Evolutionary conservation across 2,888 invertebrate genomes (phyloP).

Genomic region (Elaeidobius kamerunicus): DNA sequence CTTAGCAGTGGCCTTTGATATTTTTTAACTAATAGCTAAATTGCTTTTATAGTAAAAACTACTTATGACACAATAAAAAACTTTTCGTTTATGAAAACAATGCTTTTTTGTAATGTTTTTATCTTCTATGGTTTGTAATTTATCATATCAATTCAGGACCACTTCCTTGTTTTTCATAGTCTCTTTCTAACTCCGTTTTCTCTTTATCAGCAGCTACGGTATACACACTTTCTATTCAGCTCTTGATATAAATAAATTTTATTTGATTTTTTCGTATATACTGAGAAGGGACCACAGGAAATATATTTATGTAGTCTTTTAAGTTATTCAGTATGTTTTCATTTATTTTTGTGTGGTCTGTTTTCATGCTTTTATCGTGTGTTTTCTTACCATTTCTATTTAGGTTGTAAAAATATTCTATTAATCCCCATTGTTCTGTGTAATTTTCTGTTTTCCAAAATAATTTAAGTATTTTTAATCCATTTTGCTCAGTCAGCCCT

Average conservation of each 20-base stretch:
- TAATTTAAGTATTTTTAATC: too few relatives aligned
- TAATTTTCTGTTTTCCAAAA: too few relatives aligned
- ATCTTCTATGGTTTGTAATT: too few relatives aligned
- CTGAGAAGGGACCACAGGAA: background rate
- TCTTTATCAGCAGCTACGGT: background rate
- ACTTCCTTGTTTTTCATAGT: background rate
- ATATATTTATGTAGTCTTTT: background rate
- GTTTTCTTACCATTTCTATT: too few relatives aligned
- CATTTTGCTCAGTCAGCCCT: too few relatives aligned
- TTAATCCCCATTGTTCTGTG: too few relatives aligned
- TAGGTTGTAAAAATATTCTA: too few relatives aligned
- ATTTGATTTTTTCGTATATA: background rate
- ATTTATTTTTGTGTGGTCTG: background rate
- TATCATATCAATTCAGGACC: background rate
- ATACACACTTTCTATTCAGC: background rate
- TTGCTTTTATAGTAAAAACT: too few relatives aligned
- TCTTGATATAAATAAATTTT: background rate
- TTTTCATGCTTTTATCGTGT: background rate
- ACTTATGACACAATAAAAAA: too few relatives aligned
- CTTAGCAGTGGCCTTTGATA: too few relatives aligned
- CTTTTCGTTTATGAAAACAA: background rate
- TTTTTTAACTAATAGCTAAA: too few relatives aligned
- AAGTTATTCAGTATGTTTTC: background rate
- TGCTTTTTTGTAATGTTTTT: background rate
- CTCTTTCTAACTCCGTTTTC: background rate